Percentiles rank a stretch among this genome's conserved stretches.
phyloP scores from a whole-genome alignment of 1,140 invertebrate genomes.

The Drosophila kohkoa region DNA sequence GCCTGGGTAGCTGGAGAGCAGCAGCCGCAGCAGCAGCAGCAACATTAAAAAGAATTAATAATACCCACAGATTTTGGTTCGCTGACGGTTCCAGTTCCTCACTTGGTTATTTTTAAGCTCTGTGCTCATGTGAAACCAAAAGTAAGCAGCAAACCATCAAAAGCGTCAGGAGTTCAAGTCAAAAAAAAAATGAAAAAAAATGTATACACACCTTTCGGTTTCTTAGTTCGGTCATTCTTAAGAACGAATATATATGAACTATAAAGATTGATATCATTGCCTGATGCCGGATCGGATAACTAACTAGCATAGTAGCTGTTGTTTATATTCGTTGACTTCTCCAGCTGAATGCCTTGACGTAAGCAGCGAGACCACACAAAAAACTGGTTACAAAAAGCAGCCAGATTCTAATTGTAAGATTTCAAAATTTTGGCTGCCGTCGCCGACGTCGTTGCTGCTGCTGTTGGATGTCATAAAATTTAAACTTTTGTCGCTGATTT shows the following conservation, averaged over 20 bases:
- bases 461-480: slow-evolving; percentile 67
- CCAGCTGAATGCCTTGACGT: slow-evolving; percentile 52
- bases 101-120: slow-evolving; percentile 45
- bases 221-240: slow-evolving; percentile 33
- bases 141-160: slow-evolving; percentile 36
- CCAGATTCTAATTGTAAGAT: slow-evolving; percentile 56
- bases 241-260: slow-evolving; percentile 47
- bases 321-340: not conserved
- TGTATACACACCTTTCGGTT: slow-evolving; percentile 63
- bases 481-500: slow-evolving; percentile 60
- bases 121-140: slow-evolving; percentile 62
- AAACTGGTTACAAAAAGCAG: slow-evolving; percentile 73
- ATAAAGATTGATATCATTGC: slow-evolving; percentile 77
- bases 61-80: slow-evolving; percentile 32
- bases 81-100: slow-evolving; percentile 3
- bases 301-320: slow-evolving; percentile 21
- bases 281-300: slow-evolving; percentile 48
- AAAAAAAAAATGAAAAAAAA: not conserved
- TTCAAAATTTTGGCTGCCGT: slow-evolving; percentile 33
- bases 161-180: slow-evolving; percentile 13
- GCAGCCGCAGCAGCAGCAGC: slow-evolving; percentile 7
- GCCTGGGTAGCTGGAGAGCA: slow-evolving; percentile 25
- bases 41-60: slow-evolving; percentile 55
- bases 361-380: slow-evolving; percentile 35
- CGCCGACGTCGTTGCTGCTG: not conserved